Percentiles rank a stretch among this genome's conserved stretches.
These are phyloP conservation scores for Cephalopholis sonnerati DNA, from an alignment of 2,113 vertebrate species.

Conservation along the genomic window DNA sequence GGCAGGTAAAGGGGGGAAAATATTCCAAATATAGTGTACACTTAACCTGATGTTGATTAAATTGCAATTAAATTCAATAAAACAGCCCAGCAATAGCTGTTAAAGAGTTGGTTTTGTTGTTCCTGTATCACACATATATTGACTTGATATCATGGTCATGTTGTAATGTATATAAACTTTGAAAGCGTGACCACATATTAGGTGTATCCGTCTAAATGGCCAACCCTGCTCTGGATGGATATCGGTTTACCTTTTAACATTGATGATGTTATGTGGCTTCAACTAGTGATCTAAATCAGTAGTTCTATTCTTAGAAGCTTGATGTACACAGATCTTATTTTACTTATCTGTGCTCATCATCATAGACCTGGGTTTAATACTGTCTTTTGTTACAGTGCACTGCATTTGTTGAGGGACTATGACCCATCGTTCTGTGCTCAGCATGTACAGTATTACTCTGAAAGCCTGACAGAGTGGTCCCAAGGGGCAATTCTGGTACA, in stretches of 20 bases:
- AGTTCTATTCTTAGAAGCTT: constrained; percentile 46
- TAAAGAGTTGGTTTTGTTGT: background rate
- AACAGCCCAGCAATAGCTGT: background rate
- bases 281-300: constrained; percentile 27
- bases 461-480: constrained; percentile 48
- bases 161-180: too few relatives aligned
- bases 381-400: constrained; percentile 49
- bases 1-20: too few relatives aligned
- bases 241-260: constrained; percentile 22
- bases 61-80: background rate
- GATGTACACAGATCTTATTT: constrained; percentile 49
- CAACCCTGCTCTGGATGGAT: background rate
- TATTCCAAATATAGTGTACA: too few relatives aligned
- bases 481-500: constrained; percentile 50
- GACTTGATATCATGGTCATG: background rate
- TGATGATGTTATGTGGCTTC: constrained; percentile 20
- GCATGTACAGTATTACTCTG: constrained; percentile 48
- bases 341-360: constrained; percentile 39
- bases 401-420: constrained; percentile 44
- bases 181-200: background rate
- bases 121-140: too few relatives aligned
- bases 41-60: too few relatives aligned
- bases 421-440: constrained; percentile 42
- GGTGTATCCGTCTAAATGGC: background rate
- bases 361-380: constrained; percentile 31